Base-by-base conservation (phyloP, 2,113 vertebrate species). In the Thymallus thymallus region DNA sequence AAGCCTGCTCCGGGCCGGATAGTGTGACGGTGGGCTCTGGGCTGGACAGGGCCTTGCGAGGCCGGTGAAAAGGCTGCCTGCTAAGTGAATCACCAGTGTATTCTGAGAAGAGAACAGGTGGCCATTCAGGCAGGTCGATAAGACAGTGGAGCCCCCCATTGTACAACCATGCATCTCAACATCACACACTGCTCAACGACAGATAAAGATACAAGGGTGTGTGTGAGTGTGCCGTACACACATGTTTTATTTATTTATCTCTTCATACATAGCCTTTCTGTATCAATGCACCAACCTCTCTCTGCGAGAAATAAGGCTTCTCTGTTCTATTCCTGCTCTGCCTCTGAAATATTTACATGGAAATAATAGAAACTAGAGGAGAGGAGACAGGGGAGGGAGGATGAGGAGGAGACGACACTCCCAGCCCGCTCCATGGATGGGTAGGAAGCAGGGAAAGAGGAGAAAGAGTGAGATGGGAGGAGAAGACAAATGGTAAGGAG, bases 271-370 rank as follows among this genome's bases (percentile, higher is more conserved):
- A 69, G 18, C 4, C 32, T 26, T 60, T 79, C 68, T 60, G 64
- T 26, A 64, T 64, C 26, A 13, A 76, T 63, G 48, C 13, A 14
- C n/a, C 63, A 65, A 82, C 75, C 76, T 81, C 81, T 45, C 22
- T 69, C 26, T 56, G 61, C 62, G 64, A 48, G 68, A 64, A 23
- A 26, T 26, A 16, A 35, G 35, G 35, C 18, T 9, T 12, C 35
- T 12, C 29, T 30, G 60, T 68, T 67, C 66, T 73, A 79, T 75
- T 71, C 22, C 70, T 74, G 66, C 56, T 18, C 18, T 46, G 60
- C 7, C 48, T 79, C 69, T 83, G 73, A 82, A 89, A 85, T 78
- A 83, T 88, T 82, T 74, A 85, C 45, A 60, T 58, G 45, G 41
- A 41, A 13, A 1, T 56, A 73, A 78, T 45, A 64, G 79, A 80